Percentiles rank a stretch among this genome's conserved stretches.
Evolutionary conservation across 2,113 vertebrate genomes (phyloP).

Genomic region (Asarcornis scutulata): DNA sequence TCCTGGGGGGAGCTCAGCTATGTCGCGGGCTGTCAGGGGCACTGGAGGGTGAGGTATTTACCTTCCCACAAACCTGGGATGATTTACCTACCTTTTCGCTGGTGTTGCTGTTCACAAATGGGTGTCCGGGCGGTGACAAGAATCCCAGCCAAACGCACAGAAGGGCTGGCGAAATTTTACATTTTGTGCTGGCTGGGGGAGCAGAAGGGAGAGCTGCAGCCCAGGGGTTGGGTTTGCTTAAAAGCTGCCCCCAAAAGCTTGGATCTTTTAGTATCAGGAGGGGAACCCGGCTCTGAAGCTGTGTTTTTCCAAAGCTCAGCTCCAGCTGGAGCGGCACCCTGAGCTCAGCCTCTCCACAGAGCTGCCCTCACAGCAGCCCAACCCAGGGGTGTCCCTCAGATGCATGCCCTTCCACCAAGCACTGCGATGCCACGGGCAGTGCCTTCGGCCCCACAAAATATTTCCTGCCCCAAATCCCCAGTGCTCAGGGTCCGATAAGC

Average conservation of each 20-base stretch:
- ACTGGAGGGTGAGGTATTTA: conserved; percentile 54
- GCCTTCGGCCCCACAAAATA: not conserved
- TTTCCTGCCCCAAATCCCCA: not conserved
- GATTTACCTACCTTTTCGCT: not conserved
- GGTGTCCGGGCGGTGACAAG: conserved; percentile 5
- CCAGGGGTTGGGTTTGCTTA: not conserved
- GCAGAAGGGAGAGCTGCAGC: not conserved
- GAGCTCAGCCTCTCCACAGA: not conserved
- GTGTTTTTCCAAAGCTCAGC: not conserved
- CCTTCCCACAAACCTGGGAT: not conserved
- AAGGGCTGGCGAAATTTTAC: not conserved
- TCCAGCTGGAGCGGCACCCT: not conserved
- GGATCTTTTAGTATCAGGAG: not conserved
- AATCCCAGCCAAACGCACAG: rapidly evolving
- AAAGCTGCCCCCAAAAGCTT: not conserved
- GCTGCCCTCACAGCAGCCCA: not conserved
- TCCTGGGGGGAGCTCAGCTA: conserved; percentile 45
- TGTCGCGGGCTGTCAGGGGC: conserved; percentile 22
- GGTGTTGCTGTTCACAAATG: not conserved
- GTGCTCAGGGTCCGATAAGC: not conserved
- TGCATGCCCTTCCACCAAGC: not conserved
- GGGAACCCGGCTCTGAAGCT: rapidly evolving
- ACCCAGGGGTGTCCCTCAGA: too few species aligned
- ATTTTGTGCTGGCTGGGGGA: not conserved
- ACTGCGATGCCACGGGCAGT: not conserved